Evolutionary conservation across 1,140 invertebrate genomes (phyloP).

Genomic region (Alviniconcha marisindica): DNA sequence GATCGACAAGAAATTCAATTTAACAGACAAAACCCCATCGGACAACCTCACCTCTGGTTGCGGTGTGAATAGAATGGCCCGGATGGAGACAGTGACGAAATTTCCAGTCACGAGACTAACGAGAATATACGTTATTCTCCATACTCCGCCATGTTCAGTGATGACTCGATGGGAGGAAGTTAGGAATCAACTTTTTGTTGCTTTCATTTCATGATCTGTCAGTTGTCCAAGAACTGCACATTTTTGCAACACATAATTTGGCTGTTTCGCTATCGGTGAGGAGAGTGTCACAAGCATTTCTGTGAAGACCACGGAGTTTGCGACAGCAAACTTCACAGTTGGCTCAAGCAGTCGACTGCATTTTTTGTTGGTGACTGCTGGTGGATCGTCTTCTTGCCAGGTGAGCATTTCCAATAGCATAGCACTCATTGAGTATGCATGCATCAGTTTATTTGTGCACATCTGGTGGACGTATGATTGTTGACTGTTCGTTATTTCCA

Average conservation of each 20-base stretch:
- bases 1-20: neutral
- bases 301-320: neutral
- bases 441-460: neutral
- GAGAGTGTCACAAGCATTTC: neutral
- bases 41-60: constrained; percentile 33
- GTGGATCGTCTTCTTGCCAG: neutral
- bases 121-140: neutral
- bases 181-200: constrained; percentile 26
- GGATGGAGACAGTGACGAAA: constrained; percentile 35
- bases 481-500: too few relatives aligned
- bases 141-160: neutral
- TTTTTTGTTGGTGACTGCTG: neutral
- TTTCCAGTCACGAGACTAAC: neutral
- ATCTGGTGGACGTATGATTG: neutral
- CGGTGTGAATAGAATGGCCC: constrained; percentile 18
- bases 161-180: constrained; percentile 44
- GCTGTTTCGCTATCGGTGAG: neutral
- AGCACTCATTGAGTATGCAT: too few relatives aligned
- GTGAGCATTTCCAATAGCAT: neutral
- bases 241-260: neutral
- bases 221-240: neutral
- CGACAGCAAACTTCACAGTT: neutral
- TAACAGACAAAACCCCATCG: neutral
- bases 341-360: constrained; percentile 13
- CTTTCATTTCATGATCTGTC: neutral